These are phyloP conservation scores for Trichonephila clavata DNA, from an alignment of 1,140 invertebrate genomes.

Conservation along the genomic window DNA sequence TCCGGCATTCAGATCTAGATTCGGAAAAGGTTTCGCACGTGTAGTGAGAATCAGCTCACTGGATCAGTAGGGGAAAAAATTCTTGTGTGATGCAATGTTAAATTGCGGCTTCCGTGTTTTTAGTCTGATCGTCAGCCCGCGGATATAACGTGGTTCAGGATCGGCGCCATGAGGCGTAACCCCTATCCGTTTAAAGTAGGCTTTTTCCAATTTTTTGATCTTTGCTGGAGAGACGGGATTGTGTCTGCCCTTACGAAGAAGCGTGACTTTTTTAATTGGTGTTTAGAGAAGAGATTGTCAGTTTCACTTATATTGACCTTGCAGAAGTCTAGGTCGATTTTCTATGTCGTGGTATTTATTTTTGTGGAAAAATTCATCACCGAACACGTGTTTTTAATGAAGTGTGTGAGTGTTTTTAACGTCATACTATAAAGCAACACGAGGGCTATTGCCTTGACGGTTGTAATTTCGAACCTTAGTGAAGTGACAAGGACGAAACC, in stretches of 20 bases:
- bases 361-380: background rate
- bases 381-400: too few species aligned
- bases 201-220: background rate
- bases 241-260: background rate
- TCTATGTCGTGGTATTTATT: background rate
- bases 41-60: slow-evolving; percentile 41
- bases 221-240: background rate
- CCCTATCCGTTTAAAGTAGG: background rate
- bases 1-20: slow-evolving; percentile 37
- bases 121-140: background rate
- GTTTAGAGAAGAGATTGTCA: background rate
- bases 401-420: too few species aligned
- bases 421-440: too few species aligned
- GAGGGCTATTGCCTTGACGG: too few species aligned
- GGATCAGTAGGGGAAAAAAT: slow-evolving; percentile 63
- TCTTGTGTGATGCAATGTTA: background rate
- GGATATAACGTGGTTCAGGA: background rate
- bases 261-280: background rate
- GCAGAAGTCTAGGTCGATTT: background rate
- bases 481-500: too few species aligned
- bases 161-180: background rate
- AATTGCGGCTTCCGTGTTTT: slow-evolving; percentile 50
- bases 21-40: slow-evolving; percentile 41
- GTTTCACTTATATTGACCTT: background rate
- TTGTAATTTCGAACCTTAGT: too few species aligned